phyloP scores from a whole-genome alignment of 1,140 invertebrate genomes.

The Aphis craccivora region DNA sequence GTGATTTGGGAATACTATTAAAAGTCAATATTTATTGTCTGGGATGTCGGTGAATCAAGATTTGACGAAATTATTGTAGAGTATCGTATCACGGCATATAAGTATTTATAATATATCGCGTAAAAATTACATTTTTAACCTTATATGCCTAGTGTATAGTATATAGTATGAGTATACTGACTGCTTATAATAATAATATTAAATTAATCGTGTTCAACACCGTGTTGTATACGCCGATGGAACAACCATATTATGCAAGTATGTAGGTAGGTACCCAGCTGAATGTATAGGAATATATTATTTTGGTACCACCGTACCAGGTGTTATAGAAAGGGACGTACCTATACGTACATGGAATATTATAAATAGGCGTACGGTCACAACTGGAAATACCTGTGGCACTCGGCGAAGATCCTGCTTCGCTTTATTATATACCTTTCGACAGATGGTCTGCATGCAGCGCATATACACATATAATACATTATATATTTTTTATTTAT shows the following conservation, averaged over 20 bases:
- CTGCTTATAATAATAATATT: no score
- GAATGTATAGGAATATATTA: not conserved
- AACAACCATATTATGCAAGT: not conserved
- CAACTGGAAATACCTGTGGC: constrained; percentile 9
- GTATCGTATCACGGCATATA: no score
- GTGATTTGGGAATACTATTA: not conserved
- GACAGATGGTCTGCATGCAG: not conserved
- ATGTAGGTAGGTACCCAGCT: not conserved
- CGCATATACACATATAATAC: not conserved
- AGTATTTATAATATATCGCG: no score
- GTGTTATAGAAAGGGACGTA: not conserved
- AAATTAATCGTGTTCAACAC: no score
- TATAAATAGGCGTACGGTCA: not conserved
- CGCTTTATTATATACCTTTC: not conserved
- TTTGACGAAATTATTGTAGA: no score
- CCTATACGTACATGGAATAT: no score
- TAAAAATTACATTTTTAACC: no score
- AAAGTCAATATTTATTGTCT: not conserved
- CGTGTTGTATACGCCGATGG: not conserved
- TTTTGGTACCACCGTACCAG: not conserved
- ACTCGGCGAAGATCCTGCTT: not conserved
- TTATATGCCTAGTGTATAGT: no score
- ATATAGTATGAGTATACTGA: no score
- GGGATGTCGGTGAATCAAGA: no score
- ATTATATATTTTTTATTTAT: not conserved